Percentiles rank a stretch among this genome's conserved stretches.
Conservation (phyloP, 2,888 invertebrate genomes). For the Dolomedes plantarius region DNA sequence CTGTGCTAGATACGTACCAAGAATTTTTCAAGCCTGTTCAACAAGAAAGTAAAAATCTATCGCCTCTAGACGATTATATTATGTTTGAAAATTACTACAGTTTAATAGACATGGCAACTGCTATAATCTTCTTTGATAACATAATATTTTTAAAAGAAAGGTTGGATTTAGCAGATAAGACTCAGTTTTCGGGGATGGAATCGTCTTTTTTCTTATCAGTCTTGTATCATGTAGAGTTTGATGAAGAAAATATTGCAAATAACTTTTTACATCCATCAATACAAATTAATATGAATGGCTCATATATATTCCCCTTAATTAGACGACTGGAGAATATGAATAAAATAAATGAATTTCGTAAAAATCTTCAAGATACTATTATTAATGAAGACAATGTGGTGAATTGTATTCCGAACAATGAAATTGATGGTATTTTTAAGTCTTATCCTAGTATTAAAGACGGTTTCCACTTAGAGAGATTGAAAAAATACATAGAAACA, state of each 20-base stretch:
- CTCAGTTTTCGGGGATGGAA: not conserved
- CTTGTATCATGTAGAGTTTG: not conserved
- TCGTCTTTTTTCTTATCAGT: not conserved
- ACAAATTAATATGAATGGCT: no score
- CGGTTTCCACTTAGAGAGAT: constrained; percentile 10
- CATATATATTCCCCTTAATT: not conserved
- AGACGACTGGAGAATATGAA: not conserved
- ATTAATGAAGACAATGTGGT: not conserved
- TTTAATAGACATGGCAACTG: constrained; percentile 6
- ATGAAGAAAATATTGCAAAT: not conserved
- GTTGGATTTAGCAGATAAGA: not conserved
- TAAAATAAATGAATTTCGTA: not conserved
- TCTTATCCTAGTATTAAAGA: constrained; percentile 27
- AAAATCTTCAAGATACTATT: not conserved
- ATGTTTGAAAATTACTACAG: constrained; percentile 21
- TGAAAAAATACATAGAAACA: constrained; percentile 28
- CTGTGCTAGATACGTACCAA: not conserved
- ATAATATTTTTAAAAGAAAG: constrained; percentile 34
- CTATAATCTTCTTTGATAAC: constrained; percentile 34
- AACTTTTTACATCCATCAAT: no score
- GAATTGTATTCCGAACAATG: not conserved
- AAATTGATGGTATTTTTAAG: not conserved
- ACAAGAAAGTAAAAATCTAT: not conserved
- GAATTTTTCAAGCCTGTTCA: not conserved
- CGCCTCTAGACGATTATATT: constrained; percentile 6